phyloP scores from a whole-genome alignment of 92 coral and sea anemone species.

The Hydrozoanthus gracilis region DNA sequence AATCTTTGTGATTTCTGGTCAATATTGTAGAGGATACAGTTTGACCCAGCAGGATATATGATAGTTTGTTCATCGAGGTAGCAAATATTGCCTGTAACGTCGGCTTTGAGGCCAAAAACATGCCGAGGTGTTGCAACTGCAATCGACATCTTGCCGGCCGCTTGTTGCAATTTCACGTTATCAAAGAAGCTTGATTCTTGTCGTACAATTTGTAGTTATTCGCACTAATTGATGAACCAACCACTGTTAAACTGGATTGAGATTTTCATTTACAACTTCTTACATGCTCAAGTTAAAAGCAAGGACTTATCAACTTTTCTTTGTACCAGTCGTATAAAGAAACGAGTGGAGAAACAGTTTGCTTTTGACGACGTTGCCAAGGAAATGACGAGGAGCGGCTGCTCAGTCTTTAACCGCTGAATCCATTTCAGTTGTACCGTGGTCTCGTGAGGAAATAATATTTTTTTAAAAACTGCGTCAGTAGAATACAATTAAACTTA shows the following conservation, averaged over 20 bases:
- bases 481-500: too few relatives aligned
- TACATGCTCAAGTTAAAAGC: background rate
- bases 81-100: constrained; percentile 95
- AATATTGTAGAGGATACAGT: constrained; percentile 94
- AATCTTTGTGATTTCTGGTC: constrained; percentile 99
- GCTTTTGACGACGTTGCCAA: constrained; percentile 32
- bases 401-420: constrained; percentile 22
- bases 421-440: background rate
- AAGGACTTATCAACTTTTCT: constrained; percentile 15
- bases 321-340: background rate
- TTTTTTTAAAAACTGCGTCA: too few relatives aligned
- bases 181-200: background rate
- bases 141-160: constrained; percentile 84
- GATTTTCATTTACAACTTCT: background rate
- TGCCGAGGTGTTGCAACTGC: constrained; percentile 96
- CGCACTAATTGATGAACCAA: background rate
- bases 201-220: background rate
- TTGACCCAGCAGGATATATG: constrained; percentile 98
- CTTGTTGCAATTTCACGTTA: background rate
- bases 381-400: constrained; percentile 41
- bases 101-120: constrained; percentile 95
- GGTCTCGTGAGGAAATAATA: background rate
- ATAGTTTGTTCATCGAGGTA: constrained; percentile 98
- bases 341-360: constrained; percentile 30
- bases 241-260: background rate